A percentile compares a stretch with the other conserved stretches of the same genome.
Evolutionary conservation across 2,888 invertebrate genomes (phyloP).

Genomic region (Diploptera punctata): DNA sequence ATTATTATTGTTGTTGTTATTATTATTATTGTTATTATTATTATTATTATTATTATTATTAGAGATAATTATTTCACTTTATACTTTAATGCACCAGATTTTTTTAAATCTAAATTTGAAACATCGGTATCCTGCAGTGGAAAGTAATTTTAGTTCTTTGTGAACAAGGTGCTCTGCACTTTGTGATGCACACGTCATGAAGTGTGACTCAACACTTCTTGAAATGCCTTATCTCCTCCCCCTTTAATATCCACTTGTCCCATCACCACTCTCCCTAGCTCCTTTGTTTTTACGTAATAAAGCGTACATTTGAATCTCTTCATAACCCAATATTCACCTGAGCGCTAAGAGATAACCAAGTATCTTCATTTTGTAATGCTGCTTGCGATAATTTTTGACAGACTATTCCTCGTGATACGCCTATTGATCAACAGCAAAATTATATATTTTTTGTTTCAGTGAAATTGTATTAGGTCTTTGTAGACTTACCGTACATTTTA

Average conservation of each 20-base stretch:
- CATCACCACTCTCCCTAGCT: neutral
- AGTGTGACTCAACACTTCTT: constrained; percentile 11
- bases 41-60: neutral
- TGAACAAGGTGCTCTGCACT: constrained; percentile 3
- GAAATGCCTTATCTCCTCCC: constrained; percentile 8
- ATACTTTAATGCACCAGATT: no score
- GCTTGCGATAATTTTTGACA: no score
- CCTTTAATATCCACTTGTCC: no score
- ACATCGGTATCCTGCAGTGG: neutral
- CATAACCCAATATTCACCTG: no score
- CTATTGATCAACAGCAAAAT: no score
- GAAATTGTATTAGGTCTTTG: no score
- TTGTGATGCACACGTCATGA: constrained; percentile 1
- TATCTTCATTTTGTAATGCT: no score
- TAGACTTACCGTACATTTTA: no score
- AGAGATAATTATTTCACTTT: neutral
- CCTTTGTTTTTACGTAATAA: neutral
- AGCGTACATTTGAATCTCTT: neutral
- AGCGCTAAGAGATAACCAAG: no score
- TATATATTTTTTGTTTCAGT: no score
- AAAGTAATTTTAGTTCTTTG: neutral
- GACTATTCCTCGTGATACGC: no score
- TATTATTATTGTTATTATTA: neutral
- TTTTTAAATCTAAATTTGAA: no score
- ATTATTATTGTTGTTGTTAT: neutral